A percentile compares a stretch with the other conserved stretches of the same genome.
Conservation (phyloP, 2,797 vertebrate genomes). For the Lacerta agilis region DNA sequence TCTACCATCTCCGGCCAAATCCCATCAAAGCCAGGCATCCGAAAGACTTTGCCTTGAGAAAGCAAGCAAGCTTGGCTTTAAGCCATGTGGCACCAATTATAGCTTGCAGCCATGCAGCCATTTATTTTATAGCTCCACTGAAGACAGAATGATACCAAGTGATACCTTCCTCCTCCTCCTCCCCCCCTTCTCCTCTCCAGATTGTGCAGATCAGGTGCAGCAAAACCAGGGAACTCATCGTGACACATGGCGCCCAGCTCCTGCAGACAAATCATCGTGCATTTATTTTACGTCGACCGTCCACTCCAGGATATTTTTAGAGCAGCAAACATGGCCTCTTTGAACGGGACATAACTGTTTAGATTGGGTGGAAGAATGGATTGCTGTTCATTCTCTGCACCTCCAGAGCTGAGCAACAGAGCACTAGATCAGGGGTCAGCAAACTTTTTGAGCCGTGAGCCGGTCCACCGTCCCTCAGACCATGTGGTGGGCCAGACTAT, state of each 20-base stretch:
- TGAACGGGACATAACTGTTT: not conserved
- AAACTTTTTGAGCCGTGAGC: no score
- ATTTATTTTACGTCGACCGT: not conserved
- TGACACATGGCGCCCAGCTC: not conserved
- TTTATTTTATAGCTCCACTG: not conserved
- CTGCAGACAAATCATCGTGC: not conserved
- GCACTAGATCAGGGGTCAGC: no score
- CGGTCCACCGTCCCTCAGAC: no score
- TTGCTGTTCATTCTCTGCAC: not conserved
- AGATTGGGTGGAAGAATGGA: not conserved
- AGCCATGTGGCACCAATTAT: not conserved
- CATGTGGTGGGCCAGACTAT: no score
- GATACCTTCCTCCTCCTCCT: no score
- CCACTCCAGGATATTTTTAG: not conserved
- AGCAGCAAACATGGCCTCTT: not conserved
- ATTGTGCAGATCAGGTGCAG: not conserved
- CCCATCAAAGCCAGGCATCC: not conserved
- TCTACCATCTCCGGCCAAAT: not conserved
- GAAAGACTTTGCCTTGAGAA: constrained; percentile 14
- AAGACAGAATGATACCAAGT: not conserved
- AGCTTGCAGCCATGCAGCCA: not conserved
- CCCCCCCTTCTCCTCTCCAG: not conserved
- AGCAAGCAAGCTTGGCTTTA: not conserved
- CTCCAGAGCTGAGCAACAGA: not conserved
- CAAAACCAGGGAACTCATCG: not conserved